These are phyloP conservation scores for Loxodonta africana DNA, from an alignment of 2,113 vertebrate species.

Conservation along the genomic window DNA sequence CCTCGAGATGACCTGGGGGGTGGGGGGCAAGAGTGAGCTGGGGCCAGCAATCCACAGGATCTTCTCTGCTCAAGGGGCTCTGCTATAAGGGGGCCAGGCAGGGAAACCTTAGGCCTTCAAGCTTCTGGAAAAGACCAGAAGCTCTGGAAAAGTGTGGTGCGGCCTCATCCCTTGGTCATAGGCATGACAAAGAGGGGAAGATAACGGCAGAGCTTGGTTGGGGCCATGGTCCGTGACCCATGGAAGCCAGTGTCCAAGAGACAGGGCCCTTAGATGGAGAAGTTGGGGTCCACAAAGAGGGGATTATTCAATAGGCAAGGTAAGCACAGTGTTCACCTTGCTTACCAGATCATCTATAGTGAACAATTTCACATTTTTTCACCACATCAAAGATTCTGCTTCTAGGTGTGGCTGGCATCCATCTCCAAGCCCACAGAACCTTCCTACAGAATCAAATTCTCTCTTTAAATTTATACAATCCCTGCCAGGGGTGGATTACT, in stretches of 20 bases:
- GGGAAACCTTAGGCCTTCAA: neutral
- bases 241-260: neutral
- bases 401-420: no score
- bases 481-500: no score
- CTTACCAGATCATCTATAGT: no score
- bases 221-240: neutral
- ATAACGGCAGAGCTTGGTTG: neutral
- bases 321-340: no score
- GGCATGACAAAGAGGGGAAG: neutral
- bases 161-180: neutral
- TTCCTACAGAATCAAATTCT: no score
- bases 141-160: neutral
- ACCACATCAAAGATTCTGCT: no score
- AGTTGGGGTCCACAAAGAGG: neutral
- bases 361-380: no score
- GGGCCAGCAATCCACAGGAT: neutral
- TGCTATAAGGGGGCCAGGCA: neutral
- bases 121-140: constrained; percentile 1
- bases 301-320: no score
- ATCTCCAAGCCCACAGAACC: no score
- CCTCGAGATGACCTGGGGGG: neutral
- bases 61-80: neutral
- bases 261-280: neutral
- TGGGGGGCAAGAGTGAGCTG: neutral
- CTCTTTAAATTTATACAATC: no score